Evolutionary conservation across 2,797 vertebrate genomes (phyloP).

Genomic region (Propithecus perrieri): DNA sequence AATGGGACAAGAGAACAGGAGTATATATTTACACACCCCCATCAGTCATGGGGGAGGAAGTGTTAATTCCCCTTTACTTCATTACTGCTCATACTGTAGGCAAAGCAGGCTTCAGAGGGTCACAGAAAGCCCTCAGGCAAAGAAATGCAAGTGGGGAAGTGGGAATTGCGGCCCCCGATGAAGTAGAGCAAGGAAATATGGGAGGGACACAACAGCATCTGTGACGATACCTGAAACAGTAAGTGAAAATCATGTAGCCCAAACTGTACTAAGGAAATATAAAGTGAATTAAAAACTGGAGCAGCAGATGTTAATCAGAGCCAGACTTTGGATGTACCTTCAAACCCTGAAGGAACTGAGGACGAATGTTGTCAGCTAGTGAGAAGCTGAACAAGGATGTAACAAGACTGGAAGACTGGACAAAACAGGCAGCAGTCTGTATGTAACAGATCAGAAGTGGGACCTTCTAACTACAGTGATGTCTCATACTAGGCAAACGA

Average conservation of each 20-base stretch:
- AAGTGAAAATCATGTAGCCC: not conserved
- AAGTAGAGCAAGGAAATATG: not conserved
- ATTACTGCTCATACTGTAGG: not conserved
- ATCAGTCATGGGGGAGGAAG: not conserved
- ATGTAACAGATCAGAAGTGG: not conserved
- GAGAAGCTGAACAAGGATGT: not conserved
- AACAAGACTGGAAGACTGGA: not conserved
- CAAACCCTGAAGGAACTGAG: not conserved
- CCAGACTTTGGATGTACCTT: not conserved
- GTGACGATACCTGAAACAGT: not conserved
- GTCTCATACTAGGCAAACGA: not conserved
- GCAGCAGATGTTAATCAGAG: not conserved
- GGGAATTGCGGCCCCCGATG: not conserved
- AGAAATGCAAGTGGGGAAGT: not conserved
- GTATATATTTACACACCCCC: not conserved
- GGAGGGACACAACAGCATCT: not conserved
- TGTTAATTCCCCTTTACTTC: not conserved
- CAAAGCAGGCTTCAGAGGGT: not conserved
- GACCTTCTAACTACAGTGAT: accelerated
- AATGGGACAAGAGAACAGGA: not conserved
- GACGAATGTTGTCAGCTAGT: not conserved
- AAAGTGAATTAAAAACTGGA: not conserved
- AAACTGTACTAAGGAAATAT: not conserved
- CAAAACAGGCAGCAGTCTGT: too few species aligned
- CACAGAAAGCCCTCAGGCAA: not conserved